These are phyloP conservation scores for Ophioninae sp. DNA, from an alignment of 2,888 invertebrate species.

Conservation along the genomic window DNA sequence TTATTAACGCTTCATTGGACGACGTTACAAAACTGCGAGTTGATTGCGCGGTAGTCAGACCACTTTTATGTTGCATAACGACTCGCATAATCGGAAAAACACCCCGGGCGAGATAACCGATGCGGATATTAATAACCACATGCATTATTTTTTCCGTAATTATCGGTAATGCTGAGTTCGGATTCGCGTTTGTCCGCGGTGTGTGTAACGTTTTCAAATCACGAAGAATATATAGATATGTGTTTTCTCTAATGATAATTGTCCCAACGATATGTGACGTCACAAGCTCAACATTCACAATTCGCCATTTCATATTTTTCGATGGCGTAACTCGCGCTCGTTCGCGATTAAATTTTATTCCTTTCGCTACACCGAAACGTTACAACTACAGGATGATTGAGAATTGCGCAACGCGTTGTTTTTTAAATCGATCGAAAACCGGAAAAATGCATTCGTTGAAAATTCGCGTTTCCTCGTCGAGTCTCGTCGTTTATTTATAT, in stretches of 20 bases:
- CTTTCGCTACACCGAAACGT: background rate
- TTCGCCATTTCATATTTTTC: background rate
- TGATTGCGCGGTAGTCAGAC: too few species aligned
- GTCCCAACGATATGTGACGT: background rate
- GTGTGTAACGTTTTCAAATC: background rate
- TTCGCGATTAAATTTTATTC: constrained; percentile 26
- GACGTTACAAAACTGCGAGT: too few species aligned
- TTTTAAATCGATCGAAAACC: constrained; percentile 32
- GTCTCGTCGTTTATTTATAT: too few species aligned
- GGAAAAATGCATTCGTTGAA: constrained; percentile 1
- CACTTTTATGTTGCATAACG: too few species aligned
- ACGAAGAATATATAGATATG: background rate
- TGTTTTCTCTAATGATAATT: background rate
- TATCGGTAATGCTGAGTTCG: too few species aligned
- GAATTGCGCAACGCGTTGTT: constrained; percentile 37
- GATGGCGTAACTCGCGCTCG: background rate
- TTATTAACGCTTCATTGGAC: too few species aligned
- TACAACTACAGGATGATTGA: constrained; percentile 29
- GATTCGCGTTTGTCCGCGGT: too few species aligned
- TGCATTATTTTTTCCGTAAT: too few species aligned
- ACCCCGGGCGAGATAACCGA: too few species aligned
- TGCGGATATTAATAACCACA: too few species aligned
- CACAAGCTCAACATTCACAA: background rate
- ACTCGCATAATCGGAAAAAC: too few species aligned
- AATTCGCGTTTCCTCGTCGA: too few species aligned